Conservation (phyloP, 2,797 vertebrate genomes). For the Coregonus sp. region DNA sequence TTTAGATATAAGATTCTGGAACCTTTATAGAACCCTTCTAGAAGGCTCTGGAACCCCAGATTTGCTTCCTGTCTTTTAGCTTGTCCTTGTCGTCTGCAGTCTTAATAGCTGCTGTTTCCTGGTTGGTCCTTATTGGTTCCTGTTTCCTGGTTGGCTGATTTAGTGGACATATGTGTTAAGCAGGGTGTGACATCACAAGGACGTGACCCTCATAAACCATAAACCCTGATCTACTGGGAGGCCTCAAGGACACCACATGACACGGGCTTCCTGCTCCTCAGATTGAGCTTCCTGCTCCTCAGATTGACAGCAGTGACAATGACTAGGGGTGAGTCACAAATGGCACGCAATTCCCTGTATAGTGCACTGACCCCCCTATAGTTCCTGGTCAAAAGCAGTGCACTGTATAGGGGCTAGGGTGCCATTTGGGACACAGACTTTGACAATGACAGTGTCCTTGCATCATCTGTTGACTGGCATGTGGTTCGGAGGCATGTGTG, state of each 20-base stretch:
- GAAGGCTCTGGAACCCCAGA: too few relatives aligned
- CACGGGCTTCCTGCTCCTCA: neutral
- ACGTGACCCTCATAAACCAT: neutral
- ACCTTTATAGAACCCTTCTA: too few relatives aligned
- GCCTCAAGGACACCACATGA: neutral
- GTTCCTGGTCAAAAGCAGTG: too few relatives aligned
- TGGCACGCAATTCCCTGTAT: too few relatives aligned
- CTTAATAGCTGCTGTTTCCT: neutral
- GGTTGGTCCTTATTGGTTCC: conserved; percentile 8
- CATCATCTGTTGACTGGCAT: neutral
- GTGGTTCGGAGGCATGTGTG: neutral
- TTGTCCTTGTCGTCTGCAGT: conserved; percentile 8
- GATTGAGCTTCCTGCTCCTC: neutral
- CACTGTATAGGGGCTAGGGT: too few relatives aligned
- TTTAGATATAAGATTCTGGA: too few relatives aligned
- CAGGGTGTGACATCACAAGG: neutral
- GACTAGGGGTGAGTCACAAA: too few relatives aligned
- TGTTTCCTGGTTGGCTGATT: conserved; percentile 22
- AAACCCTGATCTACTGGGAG: neutral
- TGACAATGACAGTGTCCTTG: too few relatives aligned
- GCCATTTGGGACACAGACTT: too few relatives aligned
- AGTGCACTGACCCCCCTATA: too few relatives aligned
- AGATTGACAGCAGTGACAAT: neutral
- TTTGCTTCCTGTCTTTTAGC: neutral
- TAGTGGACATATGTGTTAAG: conserved; percentile 5